Percentiles rank a stretch among this genome's conserved stretches.
Evolutionary conservation across 2,888 invertebrate genomes (phyloP).

Genomic region (Piscicola geometra): DNA sequence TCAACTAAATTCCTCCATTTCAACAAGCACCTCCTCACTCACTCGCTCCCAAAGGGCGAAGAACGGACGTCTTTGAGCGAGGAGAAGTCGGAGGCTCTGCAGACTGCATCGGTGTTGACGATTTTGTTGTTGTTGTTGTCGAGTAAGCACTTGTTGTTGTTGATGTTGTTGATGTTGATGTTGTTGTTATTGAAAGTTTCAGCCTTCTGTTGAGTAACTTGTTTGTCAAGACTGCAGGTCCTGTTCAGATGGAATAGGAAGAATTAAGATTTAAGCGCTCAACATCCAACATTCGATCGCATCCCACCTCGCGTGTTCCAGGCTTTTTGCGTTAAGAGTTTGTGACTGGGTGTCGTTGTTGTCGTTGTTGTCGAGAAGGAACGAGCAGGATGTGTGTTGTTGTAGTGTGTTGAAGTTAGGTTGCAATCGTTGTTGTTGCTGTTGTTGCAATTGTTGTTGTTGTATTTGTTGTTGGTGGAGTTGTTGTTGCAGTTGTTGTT

Average conservation of each 20-base stretch:
- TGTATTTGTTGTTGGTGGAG: not conserved
- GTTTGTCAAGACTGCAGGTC: not conserved
- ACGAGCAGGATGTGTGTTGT: not conserved
- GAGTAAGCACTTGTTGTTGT: not conserved
- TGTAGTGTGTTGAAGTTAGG: constrained; percentile 9
- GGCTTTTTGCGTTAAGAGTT: constrained; percentile 4
- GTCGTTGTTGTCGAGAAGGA: not conserved
- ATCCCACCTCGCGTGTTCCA: not conserved
- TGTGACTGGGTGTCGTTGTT: not conserved
- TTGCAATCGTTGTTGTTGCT: not conserved
- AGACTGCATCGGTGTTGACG: not conserved
- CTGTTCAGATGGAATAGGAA: not conserved
- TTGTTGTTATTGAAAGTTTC: constrained; percentile 15
- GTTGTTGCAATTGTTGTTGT: constrained; percentile 17
- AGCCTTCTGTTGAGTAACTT: constrained; percentile 29
- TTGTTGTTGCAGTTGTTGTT: constrained; percentile 16
- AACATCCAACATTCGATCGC: too few relatives aligned
- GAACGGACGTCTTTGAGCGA: constrained; percentile 14
- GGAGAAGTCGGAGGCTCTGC: not conserved
- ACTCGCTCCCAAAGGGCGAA: not conserved
- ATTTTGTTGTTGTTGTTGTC: constrained; percentile 8
- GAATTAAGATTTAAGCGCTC: too few relatives aligned
- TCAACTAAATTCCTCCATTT: not conserved
- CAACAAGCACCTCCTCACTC: not conserved
- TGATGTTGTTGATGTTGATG: constrained; percentile 9